Base-by-base conservation (phyloP, 2,797 vertebrate species). In the Todus mexicanus region DNA sequence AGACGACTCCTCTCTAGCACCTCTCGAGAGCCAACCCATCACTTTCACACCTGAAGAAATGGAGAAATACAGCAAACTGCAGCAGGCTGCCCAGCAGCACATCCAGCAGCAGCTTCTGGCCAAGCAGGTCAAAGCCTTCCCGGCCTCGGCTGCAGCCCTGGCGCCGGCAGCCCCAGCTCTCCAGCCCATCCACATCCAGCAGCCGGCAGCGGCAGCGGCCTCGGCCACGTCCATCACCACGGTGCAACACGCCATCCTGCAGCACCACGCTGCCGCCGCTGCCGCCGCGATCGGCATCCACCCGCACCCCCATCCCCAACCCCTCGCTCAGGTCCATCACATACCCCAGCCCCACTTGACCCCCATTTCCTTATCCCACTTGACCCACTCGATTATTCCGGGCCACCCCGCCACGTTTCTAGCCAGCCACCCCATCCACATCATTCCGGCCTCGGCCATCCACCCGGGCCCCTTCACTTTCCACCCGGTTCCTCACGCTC, bases 11-110 rank as follows among this genome's bases (percentile, higher is more conserved):
- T 98, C 99, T 8, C 95, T 99, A 70, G 99, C 99, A 5, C 99
- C 99, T 0, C 95, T 99, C 22, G 99, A 99, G 97, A 99, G 99
- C 97, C 99, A 99, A 90, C 99, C 99, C 14, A 99, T 99, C 89
- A 99, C 99, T 3, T 99, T 99, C 94, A 99, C 99, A 0, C 99
- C 99, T 0, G 99, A 99, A 96, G 99, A 99, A 95, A 99, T 99
- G 99, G 99, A 99, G 96, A 99, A 99, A 72, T 99, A 99, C 97
- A 98, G 99, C 95, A 99, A 99, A 93, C 98, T 99, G 86, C 99
- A 99, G 83, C 99, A 99, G 96, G 99, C 99, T 0, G 99, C 99
- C 0, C 99, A 99, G 95, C 99, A 99, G 80, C 99, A 99, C 97
- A 99, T 99, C 90, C 99, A 99, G 96, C 99, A 99, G 96, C 99